A percentile compares a stretch with the other conserved stretches of the same genome.
Evolutionary conservation across 2,113 vertebrate species (phyloP).

Genomic region (Smithornis capensis): DNA sequence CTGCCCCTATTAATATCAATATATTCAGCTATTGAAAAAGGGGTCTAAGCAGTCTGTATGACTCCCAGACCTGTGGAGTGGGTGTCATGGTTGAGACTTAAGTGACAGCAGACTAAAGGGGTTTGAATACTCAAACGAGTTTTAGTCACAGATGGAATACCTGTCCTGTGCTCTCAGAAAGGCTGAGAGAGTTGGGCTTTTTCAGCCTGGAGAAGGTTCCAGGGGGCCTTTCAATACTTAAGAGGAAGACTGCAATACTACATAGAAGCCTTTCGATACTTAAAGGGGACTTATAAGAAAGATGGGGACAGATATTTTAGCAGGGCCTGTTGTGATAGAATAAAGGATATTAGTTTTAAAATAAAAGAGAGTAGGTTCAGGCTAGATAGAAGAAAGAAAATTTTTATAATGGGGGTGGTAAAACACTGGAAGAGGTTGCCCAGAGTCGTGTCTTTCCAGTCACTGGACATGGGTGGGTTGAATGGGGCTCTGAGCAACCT

Average conservation of each 20-base stretch:
- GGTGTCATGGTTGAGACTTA: neutral
- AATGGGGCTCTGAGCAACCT: neutral
- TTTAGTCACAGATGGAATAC: neutral
- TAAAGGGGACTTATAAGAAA: neutral
- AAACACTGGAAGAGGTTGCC: neutral
- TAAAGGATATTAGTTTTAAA: neutral
- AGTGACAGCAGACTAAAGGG: neutral
- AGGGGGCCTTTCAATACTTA: neutral
- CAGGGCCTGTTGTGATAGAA: neutral
- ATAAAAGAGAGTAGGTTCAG: neutral
- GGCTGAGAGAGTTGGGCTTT: neutral
- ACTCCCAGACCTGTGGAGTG: neutral
- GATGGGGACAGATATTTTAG: neutral
- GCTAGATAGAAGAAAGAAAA: neutral
- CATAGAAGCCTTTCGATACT: neutral
- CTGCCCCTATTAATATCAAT: neutral
- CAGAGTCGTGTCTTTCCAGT: neutral
- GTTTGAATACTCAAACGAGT: fast-evolving
- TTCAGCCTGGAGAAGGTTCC: neutral
- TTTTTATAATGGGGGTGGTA: neutral
- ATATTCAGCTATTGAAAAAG: neutral
- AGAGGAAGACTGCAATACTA: too few species aligned
- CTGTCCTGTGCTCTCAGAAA: neutral
- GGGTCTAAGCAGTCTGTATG: neutral
- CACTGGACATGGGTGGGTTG: neutral